Evolutionary conservation across 2,888 invertebrate species (phyloP), one percentile per base, ranked within the genome.

Genomic region (Atethmia centrago): DNA sequence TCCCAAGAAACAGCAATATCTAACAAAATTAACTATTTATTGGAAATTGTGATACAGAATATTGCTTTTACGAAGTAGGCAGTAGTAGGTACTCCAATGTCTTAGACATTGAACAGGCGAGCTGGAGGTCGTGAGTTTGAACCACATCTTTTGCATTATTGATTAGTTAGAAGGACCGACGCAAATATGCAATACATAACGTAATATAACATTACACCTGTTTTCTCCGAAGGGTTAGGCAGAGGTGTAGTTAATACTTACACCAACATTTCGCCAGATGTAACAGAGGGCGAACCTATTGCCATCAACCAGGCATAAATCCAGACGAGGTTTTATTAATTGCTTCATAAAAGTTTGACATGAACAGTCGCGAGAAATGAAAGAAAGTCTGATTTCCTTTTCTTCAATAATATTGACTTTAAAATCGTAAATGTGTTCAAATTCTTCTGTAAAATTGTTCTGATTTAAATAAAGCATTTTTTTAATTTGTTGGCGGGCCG

Each of bases 1-100:
- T 71, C 42, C 45, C 12, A 45, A 31, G 58, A 69, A 71, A 28
- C 49, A 58, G 49, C 14, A 42, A 58, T 31, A 42, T 9, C 25
- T 49, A 47, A 28, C 28, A 53, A 0, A 31, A 59, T 71, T 42
- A 28, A 68, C 8, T 40, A 68, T 71, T 56, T 56, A n/a, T n/a
- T 63, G 47, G 21, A 16, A 56, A 31, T 28, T 25, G 25, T 14
- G 25, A 25, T 53, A 14, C 14, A 53, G 45, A 14, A 14, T 25
- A 53, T 53, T 53, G 25, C 2, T 53, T 53, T n/a, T n/a, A 51
- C n/a, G n/a, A 12, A 51, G 51, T 10, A 1, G 21, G 21, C 31
- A 31, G 10, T 7, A 21, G 12, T n/a, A n/a, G n/a, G n/a, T 21
- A 59, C 8, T 58, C 3, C 8, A 58, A n/a, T 36, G 14, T 7